A percentile compares a stretch with the other conserved stretches of the same genome.
phyloP scores from a whole-genome alignment of 1,140 invertebrate species.

The Galleria mellonella region DNA sequence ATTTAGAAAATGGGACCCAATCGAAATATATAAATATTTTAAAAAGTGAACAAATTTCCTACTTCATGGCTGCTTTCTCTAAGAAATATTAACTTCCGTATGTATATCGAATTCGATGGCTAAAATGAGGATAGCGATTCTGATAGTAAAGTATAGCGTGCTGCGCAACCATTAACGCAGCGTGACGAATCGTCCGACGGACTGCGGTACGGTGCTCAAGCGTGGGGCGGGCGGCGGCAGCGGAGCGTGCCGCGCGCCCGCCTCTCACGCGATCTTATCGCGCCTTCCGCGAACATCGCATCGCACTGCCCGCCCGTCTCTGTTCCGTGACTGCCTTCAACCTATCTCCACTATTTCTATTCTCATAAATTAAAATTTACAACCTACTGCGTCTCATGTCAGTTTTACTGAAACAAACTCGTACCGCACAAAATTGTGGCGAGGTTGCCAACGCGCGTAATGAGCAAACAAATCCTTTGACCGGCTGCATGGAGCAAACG shows the following conservation, averaged over 20 bases:
- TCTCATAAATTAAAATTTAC: slow-evolving; percentile 38
- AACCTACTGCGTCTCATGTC: not conserved
- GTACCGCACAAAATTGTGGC: not conserved
- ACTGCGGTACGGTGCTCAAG: slow-evolving; percentile 17
- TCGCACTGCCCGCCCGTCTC: slow-evolving; percentile 47
- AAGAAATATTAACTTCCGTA: no score
- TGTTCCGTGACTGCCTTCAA: slow-evolving; percentile 47
- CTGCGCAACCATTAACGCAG: slow-evolving; percentile 60
- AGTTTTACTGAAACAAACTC: no score
- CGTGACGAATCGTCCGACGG: slow-evolving; percentile 58
- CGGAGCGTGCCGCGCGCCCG: slow-evolving; percentile 36
- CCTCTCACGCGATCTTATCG: slow-evolving; percentile 67
- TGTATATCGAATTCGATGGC: slow-evolving; percentile 6
- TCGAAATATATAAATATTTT: no score
- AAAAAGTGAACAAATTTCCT: no score
- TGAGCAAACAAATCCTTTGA: slow-evolving; percentile 67
- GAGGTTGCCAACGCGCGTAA: slow-evolving; percentile 40
- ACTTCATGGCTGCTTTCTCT: no score
- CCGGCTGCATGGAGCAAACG: slow-evolving; percentile 54
- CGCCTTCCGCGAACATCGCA: slow-evolving; percentile 64
- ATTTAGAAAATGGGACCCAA: no score
- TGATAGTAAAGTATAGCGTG: slow-evolving; percentile 66
- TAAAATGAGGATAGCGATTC: slow-evolving; percentile 21
- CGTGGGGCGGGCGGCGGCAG: slow-evolving; percentile 15
- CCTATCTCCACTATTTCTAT: slow-evolving; percentile 32